Evolutionary conservation across 2,113 vertebrate genomes (phyloP).

Genomic region (Mus spicilegus): DNA sequence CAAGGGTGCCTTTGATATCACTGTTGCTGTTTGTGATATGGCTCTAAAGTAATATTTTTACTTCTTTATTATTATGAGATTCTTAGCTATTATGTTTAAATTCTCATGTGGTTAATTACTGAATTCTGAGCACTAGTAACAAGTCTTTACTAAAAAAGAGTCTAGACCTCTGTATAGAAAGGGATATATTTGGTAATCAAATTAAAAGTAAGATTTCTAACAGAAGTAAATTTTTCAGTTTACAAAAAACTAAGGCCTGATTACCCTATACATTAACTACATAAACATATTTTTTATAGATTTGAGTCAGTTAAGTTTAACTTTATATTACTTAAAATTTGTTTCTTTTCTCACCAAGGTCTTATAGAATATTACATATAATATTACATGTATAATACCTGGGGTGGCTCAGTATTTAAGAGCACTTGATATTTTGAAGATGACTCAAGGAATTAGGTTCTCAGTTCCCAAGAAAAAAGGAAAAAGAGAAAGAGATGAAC

Average conservation of each 20-base stretch:
- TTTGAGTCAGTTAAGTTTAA: neutral
- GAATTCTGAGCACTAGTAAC: neutral
- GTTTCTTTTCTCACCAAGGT: neutral
- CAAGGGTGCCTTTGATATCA: neutral
- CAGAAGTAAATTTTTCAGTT: neutral
- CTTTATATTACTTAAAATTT: slow-evolving; percentile 46
- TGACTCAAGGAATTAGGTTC: neutral
- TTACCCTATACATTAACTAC: neutral
- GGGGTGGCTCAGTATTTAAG: neutral
- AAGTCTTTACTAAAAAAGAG: neutral
- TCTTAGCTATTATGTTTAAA: neutral
- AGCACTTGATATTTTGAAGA: neutral
- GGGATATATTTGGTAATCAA: neutral
- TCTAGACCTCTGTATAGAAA: slow-evolving; percentile 19
- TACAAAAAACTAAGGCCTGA: neutral
- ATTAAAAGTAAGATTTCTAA: neutral
- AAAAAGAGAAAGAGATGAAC: neutral
- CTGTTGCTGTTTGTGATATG: neutral
- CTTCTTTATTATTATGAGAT: neutral
- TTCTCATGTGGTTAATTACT: neutral
- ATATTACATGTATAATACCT: neutral
- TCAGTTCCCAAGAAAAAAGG: neutral
- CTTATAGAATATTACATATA: neutral
- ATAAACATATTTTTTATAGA: neutral
- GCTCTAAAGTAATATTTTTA: neutral